Evolutionary conservation across 2,888 invertebrate genomes (phyloP).

Genomic region (Drosophila quinaria): DNA sequence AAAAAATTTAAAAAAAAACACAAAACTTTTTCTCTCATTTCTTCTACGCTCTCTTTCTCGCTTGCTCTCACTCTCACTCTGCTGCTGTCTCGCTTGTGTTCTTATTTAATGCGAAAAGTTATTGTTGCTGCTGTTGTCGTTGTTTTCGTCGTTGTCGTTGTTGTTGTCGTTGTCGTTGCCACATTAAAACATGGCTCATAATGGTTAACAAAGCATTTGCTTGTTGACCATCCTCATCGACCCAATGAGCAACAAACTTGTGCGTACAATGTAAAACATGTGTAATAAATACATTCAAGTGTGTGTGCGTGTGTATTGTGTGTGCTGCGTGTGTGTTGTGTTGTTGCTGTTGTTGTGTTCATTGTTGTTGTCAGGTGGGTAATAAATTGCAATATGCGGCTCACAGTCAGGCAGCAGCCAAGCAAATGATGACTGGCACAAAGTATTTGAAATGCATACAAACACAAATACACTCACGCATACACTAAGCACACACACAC

Average conservation of each 20-base stretch:
- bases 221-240: conserved; percentile 70
- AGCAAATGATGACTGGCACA: conserved; percentile 74
- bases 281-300: conserved; percentile 78
- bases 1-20: conserved; percentile 7
- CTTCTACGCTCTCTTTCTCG: conserved; percentile 7
- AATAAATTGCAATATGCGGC: conserved; percentile 71
- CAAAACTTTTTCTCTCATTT: conserved; percentile 57
- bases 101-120: conserved; percentile 78
- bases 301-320: conserved; percentile 15
- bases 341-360: conserved; percentile 12
- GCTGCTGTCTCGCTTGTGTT: conserved; percentile 40
- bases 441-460: conserved; percentile 64
- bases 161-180: conserved; percentile 55
- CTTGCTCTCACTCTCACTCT: conserved; percentile 6
- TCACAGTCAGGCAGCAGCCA: conserved; percentile 26
- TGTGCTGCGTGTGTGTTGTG: conserved; percentile 2
- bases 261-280: conserved; percentile 79
- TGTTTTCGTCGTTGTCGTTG: conserved; percentile 40
- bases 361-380: conserved; percentile 62
- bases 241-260: conserved; percentile 70
- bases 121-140: conserved; percentile 50
- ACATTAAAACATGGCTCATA: conserved; percentile 78
- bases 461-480: conserved; percentile 2
- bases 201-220: conserved; percentile 80
- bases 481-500: neutral